Conservation (phyloP, 2,113 vertebrate species). For the Taxidea taxus region DNA sequence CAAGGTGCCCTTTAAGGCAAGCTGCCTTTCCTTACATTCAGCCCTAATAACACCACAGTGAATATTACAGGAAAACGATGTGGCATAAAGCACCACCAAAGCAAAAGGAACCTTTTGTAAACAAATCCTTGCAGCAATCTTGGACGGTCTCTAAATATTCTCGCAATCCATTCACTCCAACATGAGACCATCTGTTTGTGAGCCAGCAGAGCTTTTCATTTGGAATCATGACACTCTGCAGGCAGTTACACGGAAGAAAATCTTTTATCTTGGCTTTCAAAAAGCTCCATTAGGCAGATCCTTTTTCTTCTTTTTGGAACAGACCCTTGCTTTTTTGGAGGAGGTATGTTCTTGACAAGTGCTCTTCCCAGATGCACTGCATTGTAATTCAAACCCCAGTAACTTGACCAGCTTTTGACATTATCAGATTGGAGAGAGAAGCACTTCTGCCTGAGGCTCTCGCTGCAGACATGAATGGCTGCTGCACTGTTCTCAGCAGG, state of each 20-base stretch:
- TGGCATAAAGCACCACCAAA: not conserved
- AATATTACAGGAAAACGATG: not conserved
- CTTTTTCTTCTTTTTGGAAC: slow-evolving; percentile 43
- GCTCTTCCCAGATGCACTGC: slow-evolving; percentile 29
- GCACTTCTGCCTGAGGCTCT: not conserved
- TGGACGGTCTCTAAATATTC: slow-evolving; percentile 35
- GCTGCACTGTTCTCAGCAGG: not conserved
- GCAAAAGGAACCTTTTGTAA: slow-evolving; percentile 2
- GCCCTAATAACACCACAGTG: not conserved
- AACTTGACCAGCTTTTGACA: not conserved
- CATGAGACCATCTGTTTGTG: slow-evolving; percentile 53
- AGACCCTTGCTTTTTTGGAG: slow-evolving; percentile 50
- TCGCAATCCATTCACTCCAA: slow-evolving; percentile 18
- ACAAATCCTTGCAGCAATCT: slow-evolving; percentile 22
- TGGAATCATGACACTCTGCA: slow-evolving; percentile 35
- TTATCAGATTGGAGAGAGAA: slow-evolving; percentile 33
- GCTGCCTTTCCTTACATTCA: not conserved
- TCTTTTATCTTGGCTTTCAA: slow-evolving; percentile 55
- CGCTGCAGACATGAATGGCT: not conserved
- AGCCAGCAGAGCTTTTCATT: slow-evolving; percentile 55
- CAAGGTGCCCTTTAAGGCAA: not conserved
- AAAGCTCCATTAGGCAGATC: slow-evolving; percentile 56
- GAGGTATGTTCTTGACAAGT: slow-evolving; percentile 53
- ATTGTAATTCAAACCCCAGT: slow-evolving; percentile 24
- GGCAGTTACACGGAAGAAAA: slow-evolving; percentile 19